Evolutionary conservation across 64 coral and sea anemone genomes (phyloP), one percentile per base, ranked within the genome.

Genomic region (Montipora capricornis): DNA sequence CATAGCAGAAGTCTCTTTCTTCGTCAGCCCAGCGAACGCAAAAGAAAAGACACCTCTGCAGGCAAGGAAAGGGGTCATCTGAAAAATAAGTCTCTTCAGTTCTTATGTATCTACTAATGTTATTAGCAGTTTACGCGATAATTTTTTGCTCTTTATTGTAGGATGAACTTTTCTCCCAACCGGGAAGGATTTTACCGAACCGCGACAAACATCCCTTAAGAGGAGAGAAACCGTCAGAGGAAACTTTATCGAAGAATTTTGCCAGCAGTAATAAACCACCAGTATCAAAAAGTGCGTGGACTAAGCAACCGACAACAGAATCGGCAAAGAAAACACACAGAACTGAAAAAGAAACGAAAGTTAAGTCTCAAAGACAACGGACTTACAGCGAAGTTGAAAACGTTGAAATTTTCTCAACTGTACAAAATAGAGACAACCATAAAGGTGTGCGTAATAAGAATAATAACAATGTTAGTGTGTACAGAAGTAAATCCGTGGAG

Each of bases 121-220:
- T 37, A 37, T 37, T 37, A 37, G 37, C 37, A 37, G 37, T 37
- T 37, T 37, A 37, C 37, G 37, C 37, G 37, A 37, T 37, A 37
- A 29, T 10, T n/a, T 6, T 15, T 44, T 76, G 15, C 13, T 66
- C 20, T 48, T 20, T 44, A 70, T 80, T 68, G 13, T 16, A 96
- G 95, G 95, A 96, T 58, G 87, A 96, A 81, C 79, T 96, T 59
- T 93, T 96, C 22, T 53, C 47, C n/a, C 86, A 86, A 69, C 76
- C 84, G 8, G 62, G 47, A 51, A 78, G 84, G 24, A 68, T 29
- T 20, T 49, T 19, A 48, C 48, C 47, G 3, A 59, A 37, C 37
- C 37, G 37, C 0, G 1, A 57, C 17, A 88, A 70, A 53, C 20
- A 78, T 57, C 49, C 82, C 19, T 0, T 48, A 0, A 50, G 44